Evolutionary conservation across 2,888 invertebrate genomes (phyloP).

Genomic region (Colletes collaris): DNA sequence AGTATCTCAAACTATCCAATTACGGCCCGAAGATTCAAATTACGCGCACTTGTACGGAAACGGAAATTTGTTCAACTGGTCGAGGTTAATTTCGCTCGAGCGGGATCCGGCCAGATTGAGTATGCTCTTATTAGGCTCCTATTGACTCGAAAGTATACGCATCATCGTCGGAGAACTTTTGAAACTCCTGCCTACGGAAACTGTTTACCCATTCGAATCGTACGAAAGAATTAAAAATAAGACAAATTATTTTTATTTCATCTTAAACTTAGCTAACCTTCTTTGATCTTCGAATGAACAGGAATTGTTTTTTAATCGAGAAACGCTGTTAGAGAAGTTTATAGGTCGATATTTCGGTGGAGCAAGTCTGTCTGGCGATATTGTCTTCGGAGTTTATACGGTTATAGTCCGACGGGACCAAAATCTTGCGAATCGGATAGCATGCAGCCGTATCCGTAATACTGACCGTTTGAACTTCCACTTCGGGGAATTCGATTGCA

Average conservation of each 20-base stretch:
- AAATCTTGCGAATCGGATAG: slow-evolving; percentile 34
- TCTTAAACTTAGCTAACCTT: too few relatives aligned
- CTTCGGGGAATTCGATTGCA: slow-evolving; percentile 39
- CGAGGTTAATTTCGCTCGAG: slow-evolving; percentile 27
- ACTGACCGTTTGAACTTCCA: slow-evolving; percentile 44
- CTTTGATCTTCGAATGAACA: too few relatives aligned
- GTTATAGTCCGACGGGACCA: neutral
- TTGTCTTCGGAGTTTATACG: slow-evolving; percentile 16
- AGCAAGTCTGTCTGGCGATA: neutral
- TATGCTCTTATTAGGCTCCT: slow-evolving; percentile 24
- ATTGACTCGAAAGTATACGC: slow-evolving; percentile 32
- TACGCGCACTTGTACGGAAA: slow-evolving; percentile 52
- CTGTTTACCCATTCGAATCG: too few relatives aligned
- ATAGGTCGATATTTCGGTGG: neutral
- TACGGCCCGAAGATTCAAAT: slow-evolving; percentile 56
- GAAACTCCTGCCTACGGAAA: too few relatives aligned
- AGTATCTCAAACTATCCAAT: slow-evolving; percentile 56
- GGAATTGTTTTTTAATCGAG: too few relatives aligned
- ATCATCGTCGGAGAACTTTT: too few relatives aligned
- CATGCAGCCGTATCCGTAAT: slow-evolving; percentile 29
- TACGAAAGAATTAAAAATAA: too few relatives aligned
- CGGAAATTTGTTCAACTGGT: slow-evolving; percentile 48
- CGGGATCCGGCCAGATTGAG: slow-evolving; percentile 23
- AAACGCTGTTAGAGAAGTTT: slow-evolving; percentile 1
- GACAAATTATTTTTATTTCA: too few relatives aligned